These are phyloP conservation scores for Octomys mimax DNA, from an alignment of 2,797 vertebrate genomes.

Conservation along the genomic window DNA sequence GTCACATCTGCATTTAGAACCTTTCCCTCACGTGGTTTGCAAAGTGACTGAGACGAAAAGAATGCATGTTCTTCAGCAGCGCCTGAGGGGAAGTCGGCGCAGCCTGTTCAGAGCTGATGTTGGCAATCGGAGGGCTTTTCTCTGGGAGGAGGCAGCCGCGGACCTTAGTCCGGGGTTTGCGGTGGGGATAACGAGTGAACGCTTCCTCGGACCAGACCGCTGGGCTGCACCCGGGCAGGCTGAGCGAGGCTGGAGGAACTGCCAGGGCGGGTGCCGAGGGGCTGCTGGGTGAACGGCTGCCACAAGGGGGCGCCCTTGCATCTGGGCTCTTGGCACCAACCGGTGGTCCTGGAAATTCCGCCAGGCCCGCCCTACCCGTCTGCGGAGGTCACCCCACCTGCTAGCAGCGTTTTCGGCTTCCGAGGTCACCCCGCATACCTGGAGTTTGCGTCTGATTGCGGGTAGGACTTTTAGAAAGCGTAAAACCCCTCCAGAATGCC, in stretches of 20 bases:
- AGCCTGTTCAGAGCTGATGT: constrained; percentile 16
- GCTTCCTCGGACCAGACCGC: not conserved
- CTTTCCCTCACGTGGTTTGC: not conserved
- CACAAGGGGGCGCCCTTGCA: constrained; percentile 52
- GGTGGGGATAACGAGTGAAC: not conserved
- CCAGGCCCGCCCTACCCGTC: not conserved
- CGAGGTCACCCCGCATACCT: not conserved
- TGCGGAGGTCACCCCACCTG: not conserved
- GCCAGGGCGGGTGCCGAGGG: not conserved
- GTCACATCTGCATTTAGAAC: not conserved
- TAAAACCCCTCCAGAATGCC: not conserved
- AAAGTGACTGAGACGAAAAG: not conserved
- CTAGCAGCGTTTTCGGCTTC: not conserved
- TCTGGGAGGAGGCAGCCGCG: not conserved
- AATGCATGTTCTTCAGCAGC: not conserved
- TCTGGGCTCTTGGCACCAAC: not conserved
- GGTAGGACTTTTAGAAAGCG: not conserved
- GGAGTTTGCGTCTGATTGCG: not conserved
- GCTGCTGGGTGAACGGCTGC: accelerated
- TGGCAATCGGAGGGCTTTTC: not conserved
- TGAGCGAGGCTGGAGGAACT: not conserved
- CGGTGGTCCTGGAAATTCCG: too few relatives aligned
- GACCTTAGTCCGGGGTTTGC: not conserved
- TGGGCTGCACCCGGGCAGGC: accelerated
- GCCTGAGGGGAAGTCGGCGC: not conserved